Evolutionary conservation across 2,797 vertebrate genomes (phyloP), one percentile per base, ranked within the genome.

Genomic region (Acipenser oxyrinchus): DNA sequence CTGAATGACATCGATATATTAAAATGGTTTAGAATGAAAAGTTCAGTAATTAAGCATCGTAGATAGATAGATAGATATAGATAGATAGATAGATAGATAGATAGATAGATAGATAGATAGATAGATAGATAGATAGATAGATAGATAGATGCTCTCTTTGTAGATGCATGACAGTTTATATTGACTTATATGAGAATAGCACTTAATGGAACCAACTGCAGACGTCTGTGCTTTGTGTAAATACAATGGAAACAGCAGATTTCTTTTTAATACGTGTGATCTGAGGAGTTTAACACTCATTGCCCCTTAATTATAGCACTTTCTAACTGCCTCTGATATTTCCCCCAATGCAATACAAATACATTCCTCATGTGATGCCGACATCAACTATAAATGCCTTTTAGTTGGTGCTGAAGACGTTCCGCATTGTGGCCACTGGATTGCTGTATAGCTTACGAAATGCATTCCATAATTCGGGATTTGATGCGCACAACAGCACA

Each of bases 301-400:
- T 57, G 58, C n/a, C 62, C 55, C 63, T 60, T 68, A 61, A 71
- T 64, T 67, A 70, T 37, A 68, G 18, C 11, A 60, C 15, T 64
- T 15, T 62, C 62, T 68, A 7, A 2, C 66, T 60, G 50, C 49
- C 66, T 62, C 60, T 2, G 52, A 52, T 69, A 64, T 69, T 63
- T 62, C 60, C 60, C 10, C n/a, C 37, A 64, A 69, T 63, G 61
- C 62, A 69, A 63, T 69, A 57, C 10, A 63, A 69, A 64, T 69
- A 55, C 55, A 53, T 53, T 69, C 57, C 62, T 64, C 62, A 15
- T 53, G 50, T 51, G 67, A 63, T 69, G 49, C 66, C 52, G 52
- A 64, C 67, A 63, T 48, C 61, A 59, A 58, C 62, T 62, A 8
- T 48, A 37, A 62, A 37, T 37, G 60, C 1, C 18, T 37, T 62